Percentiles rank a stretch among this genome's conserved stretches.
Evolutionary conservation across 2,888 invertebrate species (phyloP).

Genomic region (Ephialtes manifestator): DNA sequence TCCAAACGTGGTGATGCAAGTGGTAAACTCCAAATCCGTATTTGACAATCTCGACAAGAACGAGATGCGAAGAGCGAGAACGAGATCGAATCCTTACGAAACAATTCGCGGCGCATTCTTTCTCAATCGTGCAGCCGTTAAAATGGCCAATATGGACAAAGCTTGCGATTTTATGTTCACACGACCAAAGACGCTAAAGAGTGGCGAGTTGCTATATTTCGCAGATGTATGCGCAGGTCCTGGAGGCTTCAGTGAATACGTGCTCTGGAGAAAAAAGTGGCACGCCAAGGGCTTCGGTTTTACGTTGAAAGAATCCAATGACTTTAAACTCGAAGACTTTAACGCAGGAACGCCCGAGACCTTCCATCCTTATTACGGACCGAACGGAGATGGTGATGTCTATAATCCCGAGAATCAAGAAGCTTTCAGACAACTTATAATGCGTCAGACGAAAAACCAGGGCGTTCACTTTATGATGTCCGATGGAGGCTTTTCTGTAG

Average conservation of each 20-base stretch:
- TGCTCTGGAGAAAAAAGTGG: conserved; percentile 95
- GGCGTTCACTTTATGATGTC: conserved; percentile 99
- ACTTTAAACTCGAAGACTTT: conserved; percentile 96
- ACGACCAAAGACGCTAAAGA: conserved; percentile 87
- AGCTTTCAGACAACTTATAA: conserved; percentile 92
- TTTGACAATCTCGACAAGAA: conserved; percentile 93
- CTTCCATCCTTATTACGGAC: conserved; percentile 97
- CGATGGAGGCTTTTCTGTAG: conserved; percentile 99
- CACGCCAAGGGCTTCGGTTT: conserved; percentile 98
- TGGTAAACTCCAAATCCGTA: conserved; percentile 93
- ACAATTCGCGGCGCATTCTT: conserved; percentile 96
- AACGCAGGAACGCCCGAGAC: conserved; percentile 94
- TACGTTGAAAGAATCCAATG: conserved; percentile 93
- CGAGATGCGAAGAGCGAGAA: conserved; percentile 93
- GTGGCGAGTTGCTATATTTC: conserved; percentile 92
- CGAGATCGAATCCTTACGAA: conserved; percentile 97
- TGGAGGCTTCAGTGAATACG: conserved; percentile 98
- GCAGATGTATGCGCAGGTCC: conserved; percentile 99
- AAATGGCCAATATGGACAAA: conserved; percentile 99
- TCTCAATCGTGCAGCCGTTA: conserved; percentile 97
- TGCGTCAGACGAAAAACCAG: conserved; percentile 90
- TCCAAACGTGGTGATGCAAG: conserved; percentile 89
- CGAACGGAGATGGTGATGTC: conserved; percentile 94
- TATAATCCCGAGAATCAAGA: conserved; percentile 94
- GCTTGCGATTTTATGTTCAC: conserved; percentile 97